phyloP scores from a whole-genome alignment of 2,797 vertebrate genomes.

The Clangula hyemalis region DNA sequence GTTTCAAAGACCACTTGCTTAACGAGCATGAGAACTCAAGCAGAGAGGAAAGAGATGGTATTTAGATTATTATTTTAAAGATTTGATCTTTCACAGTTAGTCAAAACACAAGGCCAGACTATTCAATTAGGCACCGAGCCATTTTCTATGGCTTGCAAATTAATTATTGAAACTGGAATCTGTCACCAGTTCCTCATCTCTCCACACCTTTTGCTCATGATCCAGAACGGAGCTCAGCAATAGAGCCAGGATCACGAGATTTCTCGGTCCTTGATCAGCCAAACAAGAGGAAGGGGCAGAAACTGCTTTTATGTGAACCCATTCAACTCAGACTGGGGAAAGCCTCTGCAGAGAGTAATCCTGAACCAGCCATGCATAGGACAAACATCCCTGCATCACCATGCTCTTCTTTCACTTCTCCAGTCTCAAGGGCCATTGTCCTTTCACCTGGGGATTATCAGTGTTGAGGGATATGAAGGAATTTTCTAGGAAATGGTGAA shows the following conservation, averaged over 20 bases:
- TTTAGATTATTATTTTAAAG: conserved; percentile 52
- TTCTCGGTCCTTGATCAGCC: neutral
- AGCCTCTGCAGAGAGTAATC: neutral
- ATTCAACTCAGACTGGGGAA: neutral
- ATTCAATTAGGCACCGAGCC: conserved; percentile 55
- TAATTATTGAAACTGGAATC: conserved; percentile 41
- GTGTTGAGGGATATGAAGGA: neutral
- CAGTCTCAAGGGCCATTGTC: neutral
- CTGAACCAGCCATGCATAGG: neutral
- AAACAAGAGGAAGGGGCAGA: neutral
- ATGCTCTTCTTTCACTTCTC: neutral
- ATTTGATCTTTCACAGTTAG: conserved; percentile 41
- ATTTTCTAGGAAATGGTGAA: conserved; percentile 7
- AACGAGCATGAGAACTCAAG: conserved; percentile 12
- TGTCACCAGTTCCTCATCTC: neutral
- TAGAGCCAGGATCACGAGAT: neutral
- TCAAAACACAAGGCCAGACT: conserved; percentile 19
- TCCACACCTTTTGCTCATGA: neutral
- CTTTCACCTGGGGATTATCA: neutral
- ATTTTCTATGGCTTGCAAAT: conserved; percentile 24
- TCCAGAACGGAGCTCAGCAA: neutral
- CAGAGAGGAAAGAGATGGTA: conserved; percentile 35
- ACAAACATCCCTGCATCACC: neutral
- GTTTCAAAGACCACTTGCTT: conserved; percentile 44
- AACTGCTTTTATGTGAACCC: neutral